Evolutionary conservation across 2,113 vertebrate genomes (phyloP).

Genomic region (human): DNA sequence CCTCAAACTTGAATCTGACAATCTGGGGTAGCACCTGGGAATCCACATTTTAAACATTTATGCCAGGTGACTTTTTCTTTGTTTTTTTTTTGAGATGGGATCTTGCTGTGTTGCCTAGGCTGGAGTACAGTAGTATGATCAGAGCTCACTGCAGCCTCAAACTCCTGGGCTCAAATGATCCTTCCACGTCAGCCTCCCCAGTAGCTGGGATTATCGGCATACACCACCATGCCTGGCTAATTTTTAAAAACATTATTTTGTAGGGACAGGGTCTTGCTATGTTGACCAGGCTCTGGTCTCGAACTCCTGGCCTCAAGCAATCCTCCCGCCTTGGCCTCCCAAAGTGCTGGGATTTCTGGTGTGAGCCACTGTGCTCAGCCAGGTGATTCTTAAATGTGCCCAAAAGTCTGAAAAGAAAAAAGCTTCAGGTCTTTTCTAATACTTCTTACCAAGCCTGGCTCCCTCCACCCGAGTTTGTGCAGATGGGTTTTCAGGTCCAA

Average conservation of each 20-base stretch:
- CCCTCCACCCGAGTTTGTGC: background rate
- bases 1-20: background rate
- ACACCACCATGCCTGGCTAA: background rate
- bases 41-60: background rate
- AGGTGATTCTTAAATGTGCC: background rate
- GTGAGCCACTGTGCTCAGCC: background rate
- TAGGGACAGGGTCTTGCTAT: background rate
- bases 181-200: background rate
- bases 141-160: background rate
- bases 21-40: background rate
- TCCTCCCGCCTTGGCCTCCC: background rate
- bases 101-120: background rate
- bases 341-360: background rate
- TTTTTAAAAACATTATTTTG: rapidly evolving
- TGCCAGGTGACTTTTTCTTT: background rate
- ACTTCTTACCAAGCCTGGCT: background rate
- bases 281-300: background rate
- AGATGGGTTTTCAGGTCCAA: background rate
- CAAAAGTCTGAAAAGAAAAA: background rate
- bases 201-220: background rate
- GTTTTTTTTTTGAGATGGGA: background rate
- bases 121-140: background rate
- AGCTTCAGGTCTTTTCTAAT: background rate
- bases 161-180: background rate
- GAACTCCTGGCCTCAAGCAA: background rate